phyloP scores from a whole-genome alignment of 2,888 invertebrate genomes.

The Tiliacea aurago region DNA sequence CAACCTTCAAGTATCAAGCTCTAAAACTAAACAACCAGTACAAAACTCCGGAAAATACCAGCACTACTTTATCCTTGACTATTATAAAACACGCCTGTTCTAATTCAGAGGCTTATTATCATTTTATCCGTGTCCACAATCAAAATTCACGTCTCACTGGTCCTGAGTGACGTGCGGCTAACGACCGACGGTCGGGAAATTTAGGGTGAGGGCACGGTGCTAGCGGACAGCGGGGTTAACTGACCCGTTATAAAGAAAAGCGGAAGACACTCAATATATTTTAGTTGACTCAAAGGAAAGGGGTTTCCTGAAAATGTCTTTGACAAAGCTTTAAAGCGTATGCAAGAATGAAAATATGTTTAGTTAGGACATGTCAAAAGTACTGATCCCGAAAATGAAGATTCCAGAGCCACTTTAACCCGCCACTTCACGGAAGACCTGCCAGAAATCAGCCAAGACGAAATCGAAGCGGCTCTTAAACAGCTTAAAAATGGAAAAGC shows the following conservation, averaged over 20 bases:
- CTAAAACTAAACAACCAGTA: neutral
- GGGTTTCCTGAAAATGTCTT: neutral
- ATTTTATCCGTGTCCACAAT: constrained; percentile 68
- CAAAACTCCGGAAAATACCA: constrained; percentile 1
- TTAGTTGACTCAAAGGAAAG: neutral
- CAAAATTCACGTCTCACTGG: constrained; percentile 70
- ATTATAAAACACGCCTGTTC: constrained; percentile 53
- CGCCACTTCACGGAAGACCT: too few species aligned
- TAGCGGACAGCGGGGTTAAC: constrained; percentile 2
- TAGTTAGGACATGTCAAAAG: too few species aligned
- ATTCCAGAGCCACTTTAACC: too few species aligned
- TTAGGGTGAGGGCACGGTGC: constrained; percentile 4
- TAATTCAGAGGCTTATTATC: constrained; percentile 63
- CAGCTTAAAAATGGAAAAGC: too few species aligned
- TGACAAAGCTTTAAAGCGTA: too few species aligned
- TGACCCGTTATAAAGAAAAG: neutral
- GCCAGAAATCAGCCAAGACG: too few species aligned
- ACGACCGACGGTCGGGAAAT: constrained; percentile 60
- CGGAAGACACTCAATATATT: neutral
- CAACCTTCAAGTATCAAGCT: neutral
- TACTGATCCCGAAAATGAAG: too few species aligned
- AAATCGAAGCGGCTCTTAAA: too few species aligned
- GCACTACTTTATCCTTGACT: constrained; percentile 8
- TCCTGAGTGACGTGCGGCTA: constrained; percentile 67
- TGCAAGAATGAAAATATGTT: too few species aligned